Evolutionary conservation across 92 coral and sea anemone species (phyloP).

Genomic region (Galaxea fascicularis): DNA sequence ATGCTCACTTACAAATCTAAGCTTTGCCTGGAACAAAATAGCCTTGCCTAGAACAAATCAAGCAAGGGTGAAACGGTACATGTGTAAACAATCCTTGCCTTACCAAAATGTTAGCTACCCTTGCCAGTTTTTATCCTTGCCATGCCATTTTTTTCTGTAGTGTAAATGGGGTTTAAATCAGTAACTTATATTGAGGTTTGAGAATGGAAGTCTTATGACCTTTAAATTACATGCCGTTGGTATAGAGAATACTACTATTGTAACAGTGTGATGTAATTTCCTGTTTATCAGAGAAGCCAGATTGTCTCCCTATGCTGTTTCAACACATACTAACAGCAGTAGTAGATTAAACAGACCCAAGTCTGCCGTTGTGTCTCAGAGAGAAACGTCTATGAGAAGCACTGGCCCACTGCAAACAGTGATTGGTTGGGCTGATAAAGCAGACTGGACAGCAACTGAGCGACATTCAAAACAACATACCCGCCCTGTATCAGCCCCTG

Average conservation of each 20-base stretch:
- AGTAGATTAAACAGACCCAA: conserved; percentile 67
- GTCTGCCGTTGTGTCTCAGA: conserved; percentile 70
- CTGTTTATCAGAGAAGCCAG: conserved; percentile 61
- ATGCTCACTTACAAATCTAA: no score
- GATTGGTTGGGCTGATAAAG: conserved; percentile 72
- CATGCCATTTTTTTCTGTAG: no score
- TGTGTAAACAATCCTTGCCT: no score
- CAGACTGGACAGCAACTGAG: conserved; percentile 31
- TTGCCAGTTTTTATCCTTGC: no score
- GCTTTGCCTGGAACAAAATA: no score
- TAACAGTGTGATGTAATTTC: neutral
- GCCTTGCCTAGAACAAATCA: no score
- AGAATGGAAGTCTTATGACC: no score
- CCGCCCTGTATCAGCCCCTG: conserved; percentile 82
- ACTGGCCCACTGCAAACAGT: conserved; percentile 39
- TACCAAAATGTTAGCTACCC: no score
- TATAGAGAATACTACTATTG: neutral
- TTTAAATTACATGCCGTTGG: no score
- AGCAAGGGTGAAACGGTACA: no score
- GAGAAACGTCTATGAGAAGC: conserved; percentile 39
- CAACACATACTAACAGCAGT: conserved; percentile 48
- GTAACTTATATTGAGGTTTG: no score
- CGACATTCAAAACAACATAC: conserved; percentile 47
- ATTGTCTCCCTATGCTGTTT: conserved; percentile 81
- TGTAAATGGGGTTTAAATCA: no score